Base-by-base conservation (phyloP, 53 echinoderm and acorn worm species). In the Hippasteria phrygiana region DNA sequence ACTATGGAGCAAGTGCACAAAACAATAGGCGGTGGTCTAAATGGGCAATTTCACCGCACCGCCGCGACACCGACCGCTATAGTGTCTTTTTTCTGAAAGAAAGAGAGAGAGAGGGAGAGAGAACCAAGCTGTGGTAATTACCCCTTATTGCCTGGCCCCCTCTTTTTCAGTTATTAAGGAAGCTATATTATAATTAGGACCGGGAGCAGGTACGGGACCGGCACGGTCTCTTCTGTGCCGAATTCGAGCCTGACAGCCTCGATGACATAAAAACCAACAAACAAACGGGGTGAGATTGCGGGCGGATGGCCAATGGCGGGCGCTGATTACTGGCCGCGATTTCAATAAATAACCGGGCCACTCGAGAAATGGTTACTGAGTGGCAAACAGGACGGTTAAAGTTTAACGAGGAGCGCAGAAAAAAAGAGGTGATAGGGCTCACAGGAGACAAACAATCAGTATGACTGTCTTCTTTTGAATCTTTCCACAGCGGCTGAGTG, bases 281-380 rank as follows among this genome's bases (percentile, higher is more conserved):
- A 85, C 85, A 71, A 85, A 69, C 70, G 65, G 51, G 69, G 50
- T 5, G 71, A 64, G n/a, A 85, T 48, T 42, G 43, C 5, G 38
- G 8, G 27, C 69, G 6, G 37, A n/a, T 9, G 37, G 37, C 85
- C 85, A 69, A 71, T 70, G 45, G 47, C 36, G 9, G 27, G 4
- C 70, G 38, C 47, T 48, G 71, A 50, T 70, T 85, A 53, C 28
- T 20, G n/a, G 37, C 35, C 53, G 48, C 46, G 42, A 50, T 70
- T 85, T 85, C 71, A 85, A 85, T 85, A 53, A 85, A 71, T 85
- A 85, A 85, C 85, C 70, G 45, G n/a, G 38, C 70, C 27, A 85
- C 85, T 85, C 35, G 70, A 72, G 22, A 85, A 85, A 71, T 50
- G 43, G 85, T 85, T 71, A 85, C 85, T 85, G 11, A 85, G 85